Evolutionary conservation across 1,140 invertebrate genomes (phyloP).

Genomic region (Drosophila repleta): DNA sequence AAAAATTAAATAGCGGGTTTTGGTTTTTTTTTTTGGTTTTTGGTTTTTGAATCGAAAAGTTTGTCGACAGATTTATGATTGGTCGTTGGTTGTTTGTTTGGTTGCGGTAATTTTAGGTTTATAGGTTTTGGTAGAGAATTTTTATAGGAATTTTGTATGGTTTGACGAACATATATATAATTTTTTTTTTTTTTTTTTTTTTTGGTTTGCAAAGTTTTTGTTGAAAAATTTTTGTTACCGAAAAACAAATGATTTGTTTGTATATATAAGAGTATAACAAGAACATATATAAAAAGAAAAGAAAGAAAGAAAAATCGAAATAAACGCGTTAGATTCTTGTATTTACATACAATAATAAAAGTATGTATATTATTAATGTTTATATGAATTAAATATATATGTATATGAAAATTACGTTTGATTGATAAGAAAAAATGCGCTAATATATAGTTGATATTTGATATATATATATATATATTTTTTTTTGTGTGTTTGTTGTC

Average conservation of each 20-base stretch:
- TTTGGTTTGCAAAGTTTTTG: conserved; percentile 34
- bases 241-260: conserved; percentile 78
- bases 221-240: conserved; percentile 67
- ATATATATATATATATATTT: conserved; percentile 27
- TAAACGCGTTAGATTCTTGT: conserved; percentile 84
- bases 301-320: conserved; percentile 84
- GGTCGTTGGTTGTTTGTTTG: conserved; percentile 50
- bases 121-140: conserved; percentile 45
- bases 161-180: conserved; percentile 84
- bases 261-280: conserved; percentile 64
- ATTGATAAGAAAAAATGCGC: conserved; percentile 34
- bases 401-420: conserved; percentile 35
- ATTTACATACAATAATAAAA: conserved; percentile 74
- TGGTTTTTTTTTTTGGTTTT: conserved; percentile 31
- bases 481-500: conserved; percentile 14
- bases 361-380: conserved; percentile 46
- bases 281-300: conserved; percentile 83
- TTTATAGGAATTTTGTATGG: conserved; percentile 49
- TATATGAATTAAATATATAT: conserved; percentile 55
- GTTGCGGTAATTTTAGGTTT: conserved; percentile 53
- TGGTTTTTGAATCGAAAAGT: conserved; percentile 67
- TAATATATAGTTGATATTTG: too few relatives aligned
- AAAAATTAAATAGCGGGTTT: conserved; percentile 48
- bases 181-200: conserved; percentile 56
- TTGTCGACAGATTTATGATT: conserved; percentile 43